Percentiles rank a stretch among this genome's conserved stretches.
These are phyloP conservation scores for Odontomachus brunneus DNA, from an alignment of 1,140 invertebrate genomes.

Conservation along the genomic window DNA sequence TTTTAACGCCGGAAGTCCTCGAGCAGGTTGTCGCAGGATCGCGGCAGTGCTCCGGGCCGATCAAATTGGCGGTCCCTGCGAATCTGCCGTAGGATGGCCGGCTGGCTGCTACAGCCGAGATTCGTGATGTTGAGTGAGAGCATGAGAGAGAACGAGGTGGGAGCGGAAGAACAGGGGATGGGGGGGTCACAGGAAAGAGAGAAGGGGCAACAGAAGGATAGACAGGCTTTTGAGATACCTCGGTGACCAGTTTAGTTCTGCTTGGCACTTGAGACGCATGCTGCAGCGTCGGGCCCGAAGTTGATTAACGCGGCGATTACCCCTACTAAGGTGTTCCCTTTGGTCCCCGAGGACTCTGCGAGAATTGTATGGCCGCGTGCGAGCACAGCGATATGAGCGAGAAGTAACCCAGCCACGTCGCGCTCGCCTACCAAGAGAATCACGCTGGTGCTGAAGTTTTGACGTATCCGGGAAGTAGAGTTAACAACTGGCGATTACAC, in stretches of 20 bases:
- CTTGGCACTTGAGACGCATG: slow-evolving; percentile 73
- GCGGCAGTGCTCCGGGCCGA: slow-evolving; percentile 32
- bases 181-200: slow-evolving; percentile 62
- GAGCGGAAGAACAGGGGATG: slow-evolving; percentile 62
- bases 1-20: neutral
- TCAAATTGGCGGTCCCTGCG: slow-evolving; percentile 50
- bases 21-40: no score
- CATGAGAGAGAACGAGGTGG: slow-evolving; percentile 27
- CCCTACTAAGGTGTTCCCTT: no score
- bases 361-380: no score
- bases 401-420: neutral
- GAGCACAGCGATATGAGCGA: neutral
- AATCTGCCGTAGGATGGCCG: no score
- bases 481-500: no score
- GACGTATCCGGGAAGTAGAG: no score
- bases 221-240: slow-evolving; percentile 75
- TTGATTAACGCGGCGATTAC: neutral
- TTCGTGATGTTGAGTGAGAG: slow-evolving; percentile 54
- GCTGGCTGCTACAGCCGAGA: slow-evolving; percentile 17
- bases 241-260: slow-evolving; percentile 78
- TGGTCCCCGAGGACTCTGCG: no score
- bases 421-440: neutral
- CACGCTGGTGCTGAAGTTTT: no score
- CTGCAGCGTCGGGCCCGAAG: neutral
- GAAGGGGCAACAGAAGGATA: slow-evolving; percentile 72